Conservation (phyloP, 2,113 vertebrate genomes). For the Myotis lucifugus region DNA sequence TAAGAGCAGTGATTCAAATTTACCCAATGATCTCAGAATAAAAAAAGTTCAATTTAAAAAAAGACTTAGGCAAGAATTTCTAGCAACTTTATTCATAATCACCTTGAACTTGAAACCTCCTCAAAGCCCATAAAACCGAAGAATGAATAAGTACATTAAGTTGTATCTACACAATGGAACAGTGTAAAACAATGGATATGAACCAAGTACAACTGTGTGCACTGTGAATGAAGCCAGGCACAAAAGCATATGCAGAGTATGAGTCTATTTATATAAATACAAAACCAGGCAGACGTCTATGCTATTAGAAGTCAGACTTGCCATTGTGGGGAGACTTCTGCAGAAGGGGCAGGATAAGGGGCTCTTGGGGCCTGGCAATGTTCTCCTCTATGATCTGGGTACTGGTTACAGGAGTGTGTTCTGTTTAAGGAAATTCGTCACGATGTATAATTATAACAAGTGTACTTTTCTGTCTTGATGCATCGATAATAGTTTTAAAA, state of each 20-base stretch:
- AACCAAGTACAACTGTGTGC: accelerated
- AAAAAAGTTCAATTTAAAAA: background rate
- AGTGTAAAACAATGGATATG: background rate
- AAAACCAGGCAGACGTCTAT: background rate
- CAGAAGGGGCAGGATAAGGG: background rate
- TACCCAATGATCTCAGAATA: background rate
- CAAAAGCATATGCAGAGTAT: accelerated
- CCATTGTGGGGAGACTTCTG: background rate
- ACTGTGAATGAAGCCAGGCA: background rate
- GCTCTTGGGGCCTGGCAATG: background rate
- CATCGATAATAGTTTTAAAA: background rate
- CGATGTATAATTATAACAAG: background rate
- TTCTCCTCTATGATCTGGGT: background rate
- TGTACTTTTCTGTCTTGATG: background rate
- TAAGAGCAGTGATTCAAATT: background rate
- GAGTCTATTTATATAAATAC: background rate
- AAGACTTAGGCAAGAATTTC: background rate
- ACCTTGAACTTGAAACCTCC: background rate
- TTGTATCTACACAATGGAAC: background rate
- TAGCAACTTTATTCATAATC: background rate
- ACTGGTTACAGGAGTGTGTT: background rate
- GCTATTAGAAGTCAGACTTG: accelerated
- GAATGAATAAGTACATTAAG: background rate
- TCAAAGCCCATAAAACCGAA: background rate
- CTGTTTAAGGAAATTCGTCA: background rate